Conservation (phyloP, 2,888 invertebrate species). For the Eupithecia pulchellata region DNA sequence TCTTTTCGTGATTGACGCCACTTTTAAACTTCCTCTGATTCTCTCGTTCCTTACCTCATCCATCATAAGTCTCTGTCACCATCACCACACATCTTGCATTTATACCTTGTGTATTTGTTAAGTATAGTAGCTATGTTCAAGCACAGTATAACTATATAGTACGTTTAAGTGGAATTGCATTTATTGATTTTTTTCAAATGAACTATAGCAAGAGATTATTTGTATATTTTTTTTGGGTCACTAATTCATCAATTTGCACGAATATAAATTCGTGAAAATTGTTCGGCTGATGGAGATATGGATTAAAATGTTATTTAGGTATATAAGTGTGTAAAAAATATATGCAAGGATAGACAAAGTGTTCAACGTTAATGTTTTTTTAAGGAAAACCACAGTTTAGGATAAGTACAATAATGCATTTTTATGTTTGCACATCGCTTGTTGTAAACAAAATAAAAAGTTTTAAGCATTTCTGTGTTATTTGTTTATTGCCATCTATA, state of each 20-base stretch:
- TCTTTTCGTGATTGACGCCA: too few species aligned
- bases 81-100: too few species aligned
- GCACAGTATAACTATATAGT: too few species aligned
- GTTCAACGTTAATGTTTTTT: slow-evolving; percentile 7
- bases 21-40: too few species aligned
- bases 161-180: not conserved
- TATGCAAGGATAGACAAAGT: not conserved
- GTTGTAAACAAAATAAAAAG: slow-evolving; percentile 55
- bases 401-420: slow-evolving; percentile 20
- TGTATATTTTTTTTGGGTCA: not conserved
- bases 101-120: not conserved
- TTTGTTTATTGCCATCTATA: slow-evolving; percentile 21
- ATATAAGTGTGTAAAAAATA: too few species aligned
- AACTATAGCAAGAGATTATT: not conserved
- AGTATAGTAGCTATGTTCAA: not conserved
- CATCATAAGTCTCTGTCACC: too few species aligned
- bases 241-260: not conserved
- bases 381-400: slow-evolving; percentile 13
- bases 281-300: too few species aligned
- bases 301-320: too few species aligned
- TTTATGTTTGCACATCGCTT: slow-evolving; percentile 51
- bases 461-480: slow-evolving; percentile 32
- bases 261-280: too few species aligned
- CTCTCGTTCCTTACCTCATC: too few species aligned
- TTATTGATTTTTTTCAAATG: not conserved